These are phyloP conservation scores for Condylura cristata DNA, from an alignment of 2,113 vertebrate species.

Conservation along the genomic window DNA sequence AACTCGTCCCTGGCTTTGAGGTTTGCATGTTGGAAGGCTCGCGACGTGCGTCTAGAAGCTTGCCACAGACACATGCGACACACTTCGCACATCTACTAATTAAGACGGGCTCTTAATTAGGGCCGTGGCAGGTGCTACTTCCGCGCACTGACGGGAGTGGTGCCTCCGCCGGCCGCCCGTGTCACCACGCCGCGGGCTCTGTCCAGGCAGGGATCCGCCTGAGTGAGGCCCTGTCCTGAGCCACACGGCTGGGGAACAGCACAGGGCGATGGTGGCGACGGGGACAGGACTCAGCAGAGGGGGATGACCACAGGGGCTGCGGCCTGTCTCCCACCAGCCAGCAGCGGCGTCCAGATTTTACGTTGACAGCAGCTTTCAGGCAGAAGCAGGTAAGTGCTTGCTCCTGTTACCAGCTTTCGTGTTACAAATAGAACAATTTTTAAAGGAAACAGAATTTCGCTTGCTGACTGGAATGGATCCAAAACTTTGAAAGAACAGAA, in stretches of 20 bases:
- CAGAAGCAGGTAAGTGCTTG: not conserved
- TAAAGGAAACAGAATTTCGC: too few relatives aligned
- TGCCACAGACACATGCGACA: too few relatives aligned
- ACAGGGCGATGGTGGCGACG: too few relatives aligned
- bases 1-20: not conserved
- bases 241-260: too few relatives aligned
- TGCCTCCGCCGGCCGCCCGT: too few relatives aligned
- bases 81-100: not conserved
- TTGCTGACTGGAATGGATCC: not conserved
- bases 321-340: too few relatives aligned
- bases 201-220: not conserved
- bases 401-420: not conserved
- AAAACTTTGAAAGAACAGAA: not conserved
- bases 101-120: too few relatives aligned
- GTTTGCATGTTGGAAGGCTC: not conserved
- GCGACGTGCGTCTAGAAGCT: not conserved
- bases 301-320: rapidly evolving
- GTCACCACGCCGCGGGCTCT: rapidly evolving
- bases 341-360: not conserved
- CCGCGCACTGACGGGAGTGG: rapidly evolving
- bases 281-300: not conserved
- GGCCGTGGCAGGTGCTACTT: too few relatives aligned
- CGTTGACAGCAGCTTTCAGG: not conserved
- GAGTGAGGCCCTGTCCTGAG: too few relatives aligned
- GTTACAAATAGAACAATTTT: not conserved